Percentiles rank a stretch among this genome's conserved stretches.
These are phyloP conservation scores for Pelodytes ibericus DNA, from an alignment of 2,797 vertebrate genomes.

Conservation along the genomic window DNA sequence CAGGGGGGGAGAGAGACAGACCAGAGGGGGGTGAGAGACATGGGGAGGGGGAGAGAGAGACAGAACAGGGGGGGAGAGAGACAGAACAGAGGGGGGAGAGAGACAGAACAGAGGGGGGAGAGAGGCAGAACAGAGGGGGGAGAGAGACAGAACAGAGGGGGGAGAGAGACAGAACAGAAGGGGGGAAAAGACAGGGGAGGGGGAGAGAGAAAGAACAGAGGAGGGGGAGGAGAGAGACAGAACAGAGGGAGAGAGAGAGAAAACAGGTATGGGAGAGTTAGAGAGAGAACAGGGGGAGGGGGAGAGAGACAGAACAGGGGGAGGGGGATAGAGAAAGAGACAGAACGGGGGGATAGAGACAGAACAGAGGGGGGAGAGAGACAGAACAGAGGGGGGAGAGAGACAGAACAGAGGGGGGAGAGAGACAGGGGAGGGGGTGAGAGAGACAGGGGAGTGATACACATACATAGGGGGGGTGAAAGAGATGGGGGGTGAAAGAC, in stretches of 20 bases:
- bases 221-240: no score
- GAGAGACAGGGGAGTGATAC: no score
- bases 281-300: neutral
- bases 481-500: neutral
- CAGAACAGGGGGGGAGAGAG: neutral
- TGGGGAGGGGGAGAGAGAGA: neutral
- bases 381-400: fast-evolving
- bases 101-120: neutral
- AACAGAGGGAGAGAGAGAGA: no score
- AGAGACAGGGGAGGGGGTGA: no score
- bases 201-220: neutral
- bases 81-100: neutral
- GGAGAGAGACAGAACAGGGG: neutral
- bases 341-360: neutral
- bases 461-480: no score
- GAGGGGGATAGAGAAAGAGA: neutral
- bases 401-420: no score
- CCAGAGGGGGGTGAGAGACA: no score
- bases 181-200: neutral
- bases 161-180: no score
- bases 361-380: neutral
- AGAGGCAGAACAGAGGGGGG: neutral
- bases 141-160: no score
- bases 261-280: neutral
- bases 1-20: neutral